Base-by-base conservation (phyloP, 1,140 invertebrate genomes). In the Pseudachorutes palmiensis region DNA sequence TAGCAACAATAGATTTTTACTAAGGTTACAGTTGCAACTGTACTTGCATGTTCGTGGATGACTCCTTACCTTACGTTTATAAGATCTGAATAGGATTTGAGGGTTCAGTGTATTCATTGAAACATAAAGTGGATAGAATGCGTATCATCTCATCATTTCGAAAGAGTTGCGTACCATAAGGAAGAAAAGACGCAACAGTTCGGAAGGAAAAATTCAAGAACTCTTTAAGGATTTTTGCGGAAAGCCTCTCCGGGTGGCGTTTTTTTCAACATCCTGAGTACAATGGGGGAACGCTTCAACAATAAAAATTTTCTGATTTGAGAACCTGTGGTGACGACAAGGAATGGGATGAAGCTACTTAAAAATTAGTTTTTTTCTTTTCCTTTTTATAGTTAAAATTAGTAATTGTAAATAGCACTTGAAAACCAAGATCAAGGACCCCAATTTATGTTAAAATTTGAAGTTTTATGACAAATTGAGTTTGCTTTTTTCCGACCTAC, bases 201-300 rank as follows among this genome's bases (percentile, higher is more conserved):
- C 70, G 70, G 70, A 71, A 71, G 66, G 62, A 65, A 65, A 70
- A 59, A 48, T 66, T 55, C 64, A 64, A 70, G 62, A 29, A 63
- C 24, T 55, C 24, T 58, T 67, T 70, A 65, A 70, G 48, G 63
- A 70, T 66, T 67, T 71, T 71, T 71, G 70, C 70, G 70, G 66
- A 71, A 70, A 70, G 63, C 64, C 70, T 65, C 70, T 57, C 36
- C 65, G 69, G 69, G 69, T 64, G 69, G 65, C 48, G 19, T 45
- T 19, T 45, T 45, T 45, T 45, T 45, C 9, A 45, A 19, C 36
- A 12, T 45, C 36, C 36, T 19, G 19, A 12, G 36, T 12, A 12
- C 36, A 45, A 9, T 45, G 19, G 36, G 36, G 36, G n/a, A n/a
- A 57, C 51, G 5, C 51, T 9, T 14, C 24, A 14, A 57, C 24